Evolutionary conservation across 2,888 invertebrate species (phyloP), one percentile per base, ranked within the genome.

Genomic region (Theretra japonica): DNA sequence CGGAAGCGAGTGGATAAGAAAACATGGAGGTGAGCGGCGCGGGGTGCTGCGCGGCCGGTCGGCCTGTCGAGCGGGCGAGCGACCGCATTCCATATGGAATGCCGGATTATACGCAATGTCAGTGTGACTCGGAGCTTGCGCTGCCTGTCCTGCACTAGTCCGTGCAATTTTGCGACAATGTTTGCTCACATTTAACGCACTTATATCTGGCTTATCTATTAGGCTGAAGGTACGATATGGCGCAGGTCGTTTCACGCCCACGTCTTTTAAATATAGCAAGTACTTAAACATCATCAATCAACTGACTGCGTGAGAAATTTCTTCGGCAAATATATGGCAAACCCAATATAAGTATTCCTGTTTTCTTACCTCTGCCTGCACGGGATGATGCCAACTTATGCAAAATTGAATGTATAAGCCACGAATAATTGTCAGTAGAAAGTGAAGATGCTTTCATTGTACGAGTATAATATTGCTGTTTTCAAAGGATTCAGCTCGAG

Each of bases 51-150:
- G 85, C 86, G 84, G 85, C 85, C 86, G 91, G 92, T 86, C 87
- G 84, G 85, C 85, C 86, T 91, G 92, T 86, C 87, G 86, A 80
- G 85, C 85, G 89, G 90, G 84, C 87, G 87, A 80, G 85, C 93
- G 94, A 92, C 94, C 93, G 93, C 94, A 94, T 94, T 94, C 94
- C 94, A 89, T 90, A 89, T 88, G 92, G 90, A 90, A 92, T 94
- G 91, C 91, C 92, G 91, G 93, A 92, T 90, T 90, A 88, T 88
- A 93, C 87, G 92, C 94, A 93, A 93, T 94, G 94, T 94, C 93
- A 94, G 92, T 93, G 90, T 90, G 90, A 89, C 88, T 91, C 80
- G 80, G 81, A 83, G 84, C 84, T 85, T 76, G 80, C 80, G 80
- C 82, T 83, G 80, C 82, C 82, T 83, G 79, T 81, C 80, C 80